A percentile compares a stretch with the other conserved stretches of the same genome.
phyloP scores from a whole-genome alignment of 2,113 vertebrate genomes.

The Catharus fuscescens region DNA sequence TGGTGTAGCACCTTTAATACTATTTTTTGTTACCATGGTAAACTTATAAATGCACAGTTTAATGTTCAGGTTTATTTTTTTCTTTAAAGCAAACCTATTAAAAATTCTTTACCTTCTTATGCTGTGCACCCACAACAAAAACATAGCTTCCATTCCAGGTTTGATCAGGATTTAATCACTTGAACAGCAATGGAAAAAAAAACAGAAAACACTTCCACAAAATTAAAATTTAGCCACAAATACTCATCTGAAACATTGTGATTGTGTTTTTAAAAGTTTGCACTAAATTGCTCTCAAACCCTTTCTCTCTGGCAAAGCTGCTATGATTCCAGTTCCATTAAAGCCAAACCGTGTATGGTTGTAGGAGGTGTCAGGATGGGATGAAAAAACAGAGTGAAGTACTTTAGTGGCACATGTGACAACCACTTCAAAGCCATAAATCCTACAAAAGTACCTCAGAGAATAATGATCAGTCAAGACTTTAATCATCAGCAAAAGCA shows the following conservation, averaged over 20 bases:
- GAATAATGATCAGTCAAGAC: conserved; percentile 65
- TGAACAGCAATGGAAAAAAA: not conserved
- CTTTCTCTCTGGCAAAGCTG: not conserved
- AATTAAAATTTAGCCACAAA: conserved; percentile 8
- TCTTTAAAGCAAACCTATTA: not conserved
- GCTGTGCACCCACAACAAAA: not conserved
- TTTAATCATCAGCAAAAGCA: conserved; percentile 69
- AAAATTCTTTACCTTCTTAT: not conserved
- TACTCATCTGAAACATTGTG: not conserved
- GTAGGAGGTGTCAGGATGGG: not conserved
- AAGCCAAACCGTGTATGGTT: not conserved
- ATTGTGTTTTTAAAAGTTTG: not conserved
- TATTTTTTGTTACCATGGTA: not conserved
- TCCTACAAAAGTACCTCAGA: conserved; percentile 50
- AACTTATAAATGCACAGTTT: not conserved
- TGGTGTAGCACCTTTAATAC: not conserved
- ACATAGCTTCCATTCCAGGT: not conserved
- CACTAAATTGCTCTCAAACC: not conserved
- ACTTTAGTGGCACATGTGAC: conserved; percentile 30
- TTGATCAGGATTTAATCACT: not conserved
- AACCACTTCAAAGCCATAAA: conserved; percentile 63
- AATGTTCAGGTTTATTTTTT: not conserved
- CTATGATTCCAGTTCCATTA: conserved; percentile 32
- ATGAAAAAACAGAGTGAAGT: conserved; percentile 1
- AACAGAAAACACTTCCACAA: not conserved